These are phyloP conservation scores for Drosophila monieri DNA, from an alignment of 2,888 invertebrate genomes.

Conservation along the genomic window DNA sequence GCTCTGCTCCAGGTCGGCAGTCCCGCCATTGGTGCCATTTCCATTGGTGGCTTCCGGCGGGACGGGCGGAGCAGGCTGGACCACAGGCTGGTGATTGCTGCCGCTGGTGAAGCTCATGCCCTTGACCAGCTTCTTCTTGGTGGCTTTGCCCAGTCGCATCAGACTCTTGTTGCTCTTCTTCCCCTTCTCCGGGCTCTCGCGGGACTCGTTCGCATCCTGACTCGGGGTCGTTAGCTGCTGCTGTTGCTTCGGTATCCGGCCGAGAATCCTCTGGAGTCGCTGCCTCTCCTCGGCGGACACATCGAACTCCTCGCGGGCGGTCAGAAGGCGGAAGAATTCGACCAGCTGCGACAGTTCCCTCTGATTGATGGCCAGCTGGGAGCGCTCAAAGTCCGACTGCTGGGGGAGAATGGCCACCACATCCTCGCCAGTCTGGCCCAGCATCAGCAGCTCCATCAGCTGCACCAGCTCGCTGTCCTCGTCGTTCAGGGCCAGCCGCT, in stretches of 20 bases:
- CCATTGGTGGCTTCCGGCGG: not conserved
- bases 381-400: constrained; percentile 86
- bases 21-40: constrained; percentile 33
- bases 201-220: constrained; percentile 7
- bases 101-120: constrained; percentile 79
- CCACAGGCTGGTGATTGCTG: constrained; percentile 23
- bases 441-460: constrained; percentile 89
- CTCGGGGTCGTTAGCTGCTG: not conserved
- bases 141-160: constrained; percentile 82
- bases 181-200: constrained; percentile 30
- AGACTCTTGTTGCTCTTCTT: constrained; percentile 64
- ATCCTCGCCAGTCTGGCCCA: constrained; percentile 84
- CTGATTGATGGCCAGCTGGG: constrained; percentile 88
- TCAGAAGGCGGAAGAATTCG: constrained; percentile 85
- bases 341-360: constrained; percentile 87
- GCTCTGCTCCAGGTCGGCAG: constrained; percentile 54
- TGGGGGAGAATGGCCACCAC: constrained; percentile 83
- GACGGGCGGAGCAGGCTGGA: not conserved
- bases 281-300: constrained; percentile 83
- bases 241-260: constrained; percentile 82
- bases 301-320: constrained; percentile 79
- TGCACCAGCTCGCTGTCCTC: constrained; percentile 90
- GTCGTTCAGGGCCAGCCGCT: constrained; percentile 94
- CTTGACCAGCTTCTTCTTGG: constrained; percentile 83
- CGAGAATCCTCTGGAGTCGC: constrained; percentile 84